phyloP scores from a whole-genome alignment of 1,140 invertebrate species.

The Sycophaga agraensis region DNA sequence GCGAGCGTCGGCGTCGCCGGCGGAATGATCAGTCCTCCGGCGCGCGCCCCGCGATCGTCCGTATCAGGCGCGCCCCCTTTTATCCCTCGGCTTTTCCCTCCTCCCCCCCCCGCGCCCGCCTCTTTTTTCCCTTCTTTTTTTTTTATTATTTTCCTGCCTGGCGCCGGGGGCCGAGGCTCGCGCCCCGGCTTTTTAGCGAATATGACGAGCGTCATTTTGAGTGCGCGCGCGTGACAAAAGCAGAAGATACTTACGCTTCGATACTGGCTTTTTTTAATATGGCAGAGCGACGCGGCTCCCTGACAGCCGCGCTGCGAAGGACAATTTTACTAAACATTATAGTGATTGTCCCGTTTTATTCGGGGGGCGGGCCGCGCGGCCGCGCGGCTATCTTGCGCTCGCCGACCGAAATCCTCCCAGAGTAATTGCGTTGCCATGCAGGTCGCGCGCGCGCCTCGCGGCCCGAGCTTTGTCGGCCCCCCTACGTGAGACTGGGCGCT shows the following conservation, averaged over 20 bases:
- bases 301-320: neutral
- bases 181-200: constrained; percentile 28
- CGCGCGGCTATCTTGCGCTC: neutral
- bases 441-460: no score
- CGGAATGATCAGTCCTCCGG: constrained; percentile 54
- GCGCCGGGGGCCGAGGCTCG: no score
- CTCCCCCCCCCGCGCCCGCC: neutral
- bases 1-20: constrained; percentile 50
- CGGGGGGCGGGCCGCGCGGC: neutral
- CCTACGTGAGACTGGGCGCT: no score
- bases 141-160: constrained; percentile 1
- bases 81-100: neutral
- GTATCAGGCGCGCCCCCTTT: constrained; percentile 39
- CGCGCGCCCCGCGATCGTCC: constrained; percentile 53
- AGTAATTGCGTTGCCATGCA: no score
- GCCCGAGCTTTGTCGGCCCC: constrained; percentile 33
- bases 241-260: constrained; percentile 23
- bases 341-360: constrained; percentile 6
- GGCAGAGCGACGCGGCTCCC: neutral
- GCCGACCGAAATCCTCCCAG: no score
- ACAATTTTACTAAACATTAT: constrained; percentile 6
- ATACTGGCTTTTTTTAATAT: constrained; percentile 21
- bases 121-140: neutral
- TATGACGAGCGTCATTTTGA: constrained; percentile 23
- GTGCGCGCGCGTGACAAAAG: constrained; percentile 21